Evolutionary conservation across 2,797 vertebrate species (phyloP).

Genomic region (Thamnophis elegans): DNA sequence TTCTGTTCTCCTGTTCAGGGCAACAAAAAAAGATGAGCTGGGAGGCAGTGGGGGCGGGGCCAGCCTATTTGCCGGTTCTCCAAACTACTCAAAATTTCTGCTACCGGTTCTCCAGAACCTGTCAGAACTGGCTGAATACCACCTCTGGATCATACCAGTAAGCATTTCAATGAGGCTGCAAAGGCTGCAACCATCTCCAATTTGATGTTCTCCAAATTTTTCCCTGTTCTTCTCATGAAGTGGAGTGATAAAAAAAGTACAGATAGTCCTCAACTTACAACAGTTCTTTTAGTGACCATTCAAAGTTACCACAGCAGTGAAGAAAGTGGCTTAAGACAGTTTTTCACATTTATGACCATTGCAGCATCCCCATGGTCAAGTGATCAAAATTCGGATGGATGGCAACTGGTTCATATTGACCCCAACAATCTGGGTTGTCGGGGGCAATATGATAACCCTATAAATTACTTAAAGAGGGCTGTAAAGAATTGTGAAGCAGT

Average conservation of each 20-base stretch:
- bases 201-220: neutral
- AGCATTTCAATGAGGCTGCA: constrained; percentile 1
- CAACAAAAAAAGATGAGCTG: too few relatives aligned
- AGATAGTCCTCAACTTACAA: neutral
- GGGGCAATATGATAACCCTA: neutral
- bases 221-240: neutral
- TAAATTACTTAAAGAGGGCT: neutral
- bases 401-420: neutral
- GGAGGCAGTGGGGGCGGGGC: too few relatives aligned
- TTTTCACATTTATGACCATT: neutral
- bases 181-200: neutral
- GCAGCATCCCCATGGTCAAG: neutral
- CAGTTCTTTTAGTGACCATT: neutral
- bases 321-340: neutral
- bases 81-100: too few relatives aligned
- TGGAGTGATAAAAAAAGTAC: neutral
- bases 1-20: too few relatives aligned
- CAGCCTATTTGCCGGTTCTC: too few relatives aligned
- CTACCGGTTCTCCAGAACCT: too few relatives aligned
- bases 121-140: too few relatives aligned
- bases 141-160: neutral
- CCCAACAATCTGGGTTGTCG: neutral
- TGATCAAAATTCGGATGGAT: neutral
- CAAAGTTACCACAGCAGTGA: neutral
- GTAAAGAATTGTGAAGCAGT: neutral